Base-by-base conservation (phyloP, 2,797 vertebrate genomes). In the Rousettus madagascariensis region DNA sequence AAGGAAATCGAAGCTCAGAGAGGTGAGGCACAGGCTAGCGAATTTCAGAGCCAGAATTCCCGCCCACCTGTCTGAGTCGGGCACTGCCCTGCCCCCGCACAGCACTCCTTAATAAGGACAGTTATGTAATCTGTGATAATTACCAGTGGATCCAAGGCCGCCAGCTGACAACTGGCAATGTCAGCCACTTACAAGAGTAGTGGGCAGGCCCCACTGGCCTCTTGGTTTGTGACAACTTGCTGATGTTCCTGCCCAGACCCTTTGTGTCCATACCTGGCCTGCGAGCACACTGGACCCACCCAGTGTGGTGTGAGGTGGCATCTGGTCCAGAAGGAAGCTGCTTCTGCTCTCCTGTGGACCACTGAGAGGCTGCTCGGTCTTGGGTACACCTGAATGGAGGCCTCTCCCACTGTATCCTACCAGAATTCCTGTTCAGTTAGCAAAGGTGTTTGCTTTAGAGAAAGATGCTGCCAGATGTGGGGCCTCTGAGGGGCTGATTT, bases 401-500 rank as follows among this genome's bases (percentile, higher is more conserved):
- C 38, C 43, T 71, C 77, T 43, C 26, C 49, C 49, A 43, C n/a
- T 17, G 36, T 41, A 33, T 79, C 49, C 59, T 46, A 11, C 75
- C 33, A 77, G 63, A 89, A 43, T 22, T 63, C 22, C 63, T 82
- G 36, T 26, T 51, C 43, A 95, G 43, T 92, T 87, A 71, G 16
- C 88, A 72, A 65, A 84, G 26, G 13, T 55, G 30, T 85, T 71
- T 90, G 33, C 82, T 88, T 66, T 46, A 65, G 41, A 79, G 46
- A 79, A 69, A 92, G 46, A 65, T 20, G 9, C 66, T 61, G 49
- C 68, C 7, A 24, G 33, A 5, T 55, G 36, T n/a, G 13, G 72
- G 78, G 68, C 24, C 90, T 86, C 87, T 78, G 28, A 97, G 28
- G 86, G 72, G 51, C 93, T 96, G 30, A 69, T 79, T 97, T 91